Base-by-base conservation (phyloP, 2,113 vertebrate species). In the Eptesicus fuscus region DNA sequence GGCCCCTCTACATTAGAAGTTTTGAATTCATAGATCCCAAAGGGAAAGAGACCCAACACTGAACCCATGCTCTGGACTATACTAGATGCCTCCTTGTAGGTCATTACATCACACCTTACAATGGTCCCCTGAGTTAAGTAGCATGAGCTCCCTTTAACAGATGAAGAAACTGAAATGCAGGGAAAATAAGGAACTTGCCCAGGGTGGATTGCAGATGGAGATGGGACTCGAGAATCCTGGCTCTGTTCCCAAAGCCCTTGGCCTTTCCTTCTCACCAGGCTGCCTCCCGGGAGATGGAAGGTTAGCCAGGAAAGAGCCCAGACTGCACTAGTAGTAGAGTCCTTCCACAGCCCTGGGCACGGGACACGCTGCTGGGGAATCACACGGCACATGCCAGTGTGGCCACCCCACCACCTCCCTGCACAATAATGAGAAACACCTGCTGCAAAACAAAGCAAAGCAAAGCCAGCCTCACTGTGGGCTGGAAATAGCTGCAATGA, bases 401-500 rank as follows among this genome's bases (percentile, higher is more conserved):
- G 5, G 74, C 9, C 14, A 16, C 70, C 28, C 44, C 1, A 10
- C 92, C 86, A 88, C 74, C 69, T 67, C 53, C 0, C 37, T 28
- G 0, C 13, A 1, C 35, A 44, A 30, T 35, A 91, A 90, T 96
- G 97, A 97, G 53, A 97, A 96, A 97, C 96, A 98, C 97, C 97
- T 98, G 96, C 96, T 94, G 40, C 35, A 74, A 83, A 95, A 86
- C 94, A 95, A 65, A 42, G 93, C 91, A 40, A 65, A 96, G 88
- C 53, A 91, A 97, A 77, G 91, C 88, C 59, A 1, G n/a, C 88
- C 92, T 65, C 25, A 0, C 44, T 82, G 59, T 82, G 95, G 90
- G 83, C 95, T 88, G 0, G 32, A 92, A 97, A 98, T 90, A 95
- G 94, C 94, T 94, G 87, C 92, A 94, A 80, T 97, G 97, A 95